These are phyloP conservation scores for Trachymyrmex cornetzi DNA, from an alignment of 1,140 invertebrate genomes.

Conservation along the genomic window DNA sequence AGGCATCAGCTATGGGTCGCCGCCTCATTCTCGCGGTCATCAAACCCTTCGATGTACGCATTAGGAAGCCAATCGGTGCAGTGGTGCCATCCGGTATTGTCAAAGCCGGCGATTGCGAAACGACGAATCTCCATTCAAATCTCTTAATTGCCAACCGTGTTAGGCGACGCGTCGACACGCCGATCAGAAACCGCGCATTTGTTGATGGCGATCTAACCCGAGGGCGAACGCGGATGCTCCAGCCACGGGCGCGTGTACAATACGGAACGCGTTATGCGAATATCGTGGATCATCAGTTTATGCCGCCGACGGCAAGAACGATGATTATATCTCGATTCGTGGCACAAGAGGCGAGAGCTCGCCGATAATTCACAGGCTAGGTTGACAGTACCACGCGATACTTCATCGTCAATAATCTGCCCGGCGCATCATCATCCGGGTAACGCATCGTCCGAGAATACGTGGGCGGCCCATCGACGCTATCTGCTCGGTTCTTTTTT, in stretches of 20 bases:
- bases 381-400: conserved; percentile 51
- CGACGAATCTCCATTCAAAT: conserved; percentile 19
- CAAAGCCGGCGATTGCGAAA: conserved; percentile 27
- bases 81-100: not conserved
- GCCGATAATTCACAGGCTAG: conserved; percentile 63
- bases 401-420: conserved; percentile 63
- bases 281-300: conserved; percentile 46
- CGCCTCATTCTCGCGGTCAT: conserved; percentile 37
- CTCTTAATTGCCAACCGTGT: conserved; percentile 37
- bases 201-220: not conserved
- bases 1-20: conserved; percentile 6
- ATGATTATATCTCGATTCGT: conserved; percentile 38
- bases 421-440: conserved; percentile 55
- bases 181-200: conserved; percentile 4
- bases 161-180: conserved; percentile 10
- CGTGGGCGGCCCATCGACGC: conserved; percentile 75
- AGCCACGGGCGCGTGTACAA: not conserved
- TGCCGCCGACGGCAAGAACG: conserved; percentile 33
- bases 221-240: not conserved
- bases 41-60: conserved; percentile 6
- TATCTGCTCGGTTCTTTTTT: conserved; percentile 70
- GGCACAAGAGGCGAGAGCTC: conserved; percentile 24
- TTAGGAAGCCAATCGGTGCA: conserved; percentile 15
- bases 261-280: conserved; percentile 4
- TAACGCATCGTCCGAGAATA: not conserved